A percentile compares a stretch with the other conserved stretches of the same genome.
phyloP scores from a whole-genome alignment of 2,113 vertebrate species.

The Chrysochloris asiatica region DNA sequence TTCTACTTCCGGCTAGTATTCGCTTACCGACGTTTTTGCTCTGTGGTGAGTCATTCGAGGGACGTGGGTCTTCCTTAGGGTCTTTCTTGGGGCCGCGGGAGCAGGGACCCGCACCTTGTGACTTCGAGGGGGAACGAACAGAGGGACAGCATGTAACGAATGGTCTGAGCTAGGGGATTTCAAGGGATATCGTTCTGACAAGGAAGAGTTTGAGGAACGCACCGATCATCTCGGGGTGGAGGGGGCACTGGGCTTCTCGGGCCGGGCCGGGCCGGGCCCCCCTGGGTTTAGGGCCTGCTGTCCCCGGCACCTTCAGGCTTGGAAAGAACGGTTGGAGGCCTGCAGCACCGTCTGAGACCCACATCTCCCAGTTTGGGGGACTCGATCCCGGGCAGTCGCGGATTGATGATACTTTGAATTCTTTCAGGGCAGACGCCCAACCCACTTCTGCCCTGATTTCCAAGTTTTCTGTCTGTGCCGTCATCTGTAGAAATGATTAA shows the following conservation, averaged over 20 bases:
- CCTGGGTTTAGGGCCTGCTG: background rate
- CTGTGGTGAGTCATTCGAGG: background rate
- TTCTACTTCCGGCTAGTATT: background rate
- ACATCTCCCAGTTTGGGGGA: background rate
- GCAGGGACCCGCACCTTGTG: background rate
- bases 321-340: background rate
- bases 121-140: background rate
- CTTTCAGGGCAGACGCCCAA: background rate
- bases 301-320: too few species aligned
- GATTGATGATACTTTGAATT: background rate
- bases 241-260: too few species aligned
- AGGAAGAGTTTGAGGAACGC: background rate
- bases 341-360: background rate
- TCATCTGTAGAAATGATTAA: background rate
- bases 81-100: background rate
- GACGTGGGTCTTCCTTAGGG: background rate
- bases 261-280: background rate
- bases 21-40: rapidly evolving
- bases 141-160: background rate
- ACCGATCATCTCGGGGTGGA: background rate
- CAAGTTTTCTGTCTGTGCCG: background rate
- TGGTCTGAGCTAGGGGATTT: too few species aligned
- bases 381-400: too few species aligned
- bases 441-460: background rate
- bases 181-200: background rate